Base-by-base conservation (phyloP, 2,888 invertebrate genomes). In the Polydesmus complanatus region DNA sequence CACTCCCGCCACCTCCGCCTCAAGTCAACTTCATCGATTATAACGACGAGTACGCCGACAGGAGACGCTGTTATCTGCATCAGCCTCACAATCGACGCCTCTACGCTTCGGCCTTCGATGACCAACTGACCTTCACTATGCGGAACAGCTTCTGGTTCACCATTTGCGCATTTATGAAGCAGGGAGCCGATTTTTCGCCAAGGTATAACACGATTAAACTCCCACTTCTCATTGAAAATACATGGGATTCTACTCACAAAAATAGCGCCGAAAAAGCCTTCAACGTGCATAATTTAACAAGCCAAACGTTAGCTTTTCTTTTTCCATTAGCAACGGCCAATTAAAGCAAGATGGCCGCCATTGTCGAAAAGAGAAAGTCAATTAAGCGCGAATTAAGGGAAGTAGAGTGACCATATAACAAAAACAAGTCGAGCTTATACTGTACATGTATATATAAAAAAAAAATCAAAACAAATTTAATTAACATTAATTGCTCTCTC, bases 91-190 rank as follows among this genome's bases (percentile, higher is more conserved):
- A 37, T 37, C 37, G 37, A 37, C 37, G 37, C 37, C 8, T 14
- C 5, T 5, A 5, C 37, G 61, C 52, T 61, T 63, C 22, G 65
- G 37, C 37, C 37, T 26, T 56, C 53, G 58, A 48, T 37, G 51
- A 54, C 51, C 27, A 23, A 19, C 27, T 51, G 14, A 37, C 27
- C 51, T 80, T 80, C 70, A 75, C 76, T 18, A 73, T 81, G 53
- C 74, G 77, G 67, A 81, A 80, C 69, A 77, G 78, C 62, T 72
- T 80, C 49, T 80, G 79, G 79, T 80, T 80, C 68, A 76, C 79
- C 3, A 72, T 80, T 65, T 79, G 79, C 25, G 79, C 79, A 27
- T 74, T 80, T 65, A 79, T 80, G 78, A 78, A 80, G 65, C 80
- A 80, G 67, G 80, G 80, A 60, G 78, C 78, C 61, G 79, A 80